A percentile compares a stretch with the other conserved stretches of the same genome.
These are phyloP conservation scores for Haliclona indistincta DNA, from an alignment of 37 sponge, comb jelly and placozoan genomes.

Conservation along the genomic window DNA sequence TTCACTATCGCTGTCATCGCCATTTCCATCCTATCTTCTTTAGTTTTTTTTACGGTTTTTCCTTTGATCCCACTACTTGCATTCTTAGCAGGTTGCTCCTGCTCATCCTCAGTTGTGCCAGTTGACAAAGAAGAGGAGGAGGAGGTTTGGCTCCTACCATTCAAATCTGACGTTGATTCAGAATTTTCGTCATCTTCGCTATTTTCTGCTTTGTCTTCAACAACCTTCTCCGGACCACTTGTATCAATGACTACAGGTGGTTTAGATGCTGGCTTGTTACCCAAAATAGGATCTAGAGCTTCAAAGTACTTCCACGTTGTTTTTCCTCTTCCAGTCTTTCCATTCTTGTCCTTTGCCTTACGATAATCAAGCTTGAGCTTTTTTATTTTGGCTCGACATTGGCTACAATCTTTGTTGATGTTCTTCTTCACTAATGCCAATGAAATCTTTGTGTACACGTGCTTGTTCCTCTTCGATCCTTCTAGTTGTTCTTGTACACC, in stretches of 20 bases:
- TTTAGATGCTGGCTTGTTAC: conserved; percentile 11
- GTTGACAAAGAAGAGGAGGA: not conserved
- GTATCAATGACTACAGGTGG: conserved; percentile 8
- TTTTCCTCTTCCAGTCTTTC: not conserved
- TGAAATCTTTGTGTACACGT: not conserved
- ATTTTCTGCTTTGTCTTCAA: not conserved
- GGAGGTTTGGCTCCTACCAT: too few species aligned
- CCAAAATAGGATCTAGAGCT: not conserved
- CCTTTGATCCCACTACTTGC: not conserved
- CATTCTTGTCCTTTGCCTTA: conserved; percentile 13
- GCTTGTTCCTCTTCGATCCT: conserved; percentile 1
- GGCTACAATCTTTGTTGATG: not conserved
- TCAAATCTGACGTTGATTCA: too few species aligned
- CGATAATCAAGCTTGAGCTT: conserved; percentile 2
- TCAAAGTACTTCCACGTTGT: not conserved
- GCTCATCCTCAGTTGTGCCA: not conserved
- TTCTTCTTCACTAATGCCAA: not conserved
- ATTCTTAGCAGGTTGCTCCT: too few species aligned
- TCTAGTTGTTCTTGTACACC: conserved; percentile 4
- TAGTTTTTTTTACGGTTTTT: not conserved
- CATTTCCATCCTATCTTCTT: not conserved
- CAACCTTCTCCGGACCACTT: not conserved
- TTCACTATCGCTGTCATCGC: not conserved
- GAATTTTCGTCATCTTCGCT: not conserved
- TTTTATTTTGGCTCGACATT: conserved; percentile 19